These are phyloP conservation scores for Hyposoter dolosus DNA, from an alignment of 2,888 invertebrate species.

Conservation along the genomic window DNA sequence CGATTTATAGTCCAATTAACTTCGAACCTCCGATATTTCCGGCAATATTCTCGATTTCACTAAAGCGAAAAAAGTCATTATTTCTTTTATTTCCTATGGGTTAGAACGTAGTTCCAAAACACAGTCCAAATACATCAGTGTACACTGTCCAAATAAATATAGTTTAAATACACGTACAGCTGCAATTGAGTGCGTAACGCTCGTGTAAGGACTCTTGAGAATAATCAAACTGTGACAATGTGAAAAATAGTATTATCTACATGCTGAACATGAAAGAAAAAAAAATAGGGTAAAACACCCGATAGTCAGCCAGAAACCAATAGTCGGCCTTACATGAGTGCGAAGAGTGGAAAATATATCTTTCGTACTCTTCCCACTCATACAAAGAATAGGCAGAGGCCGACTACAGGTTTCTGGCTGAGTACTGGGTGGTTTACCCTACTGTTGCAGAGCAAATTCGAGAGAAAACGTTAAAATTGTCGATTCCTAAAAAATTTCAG, in stretches of 20 bases:
- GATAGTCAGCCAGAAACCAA: too few species aligned
- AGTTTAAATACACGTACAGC: not conserved
- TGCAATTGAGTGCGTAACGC: not conserved
- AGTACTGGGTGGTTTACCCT: too few species aligned
- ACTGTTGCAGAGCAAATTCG: not conserved
- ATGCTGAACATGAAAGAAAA: not conserved
- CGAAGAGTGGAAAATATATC: too few species aligned
- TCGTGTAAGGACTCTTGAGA: not conserved
- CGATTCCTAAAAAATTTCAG: not conserved
- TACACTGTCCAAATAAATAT: not conserved
- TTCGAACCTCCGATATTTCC: not conserved
- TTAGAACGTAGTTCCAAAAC: not conserved
- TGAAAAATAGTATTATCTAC: not conserved
- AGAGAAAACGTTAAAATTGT: not conserved
- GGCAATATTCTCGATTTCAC: not conserved
- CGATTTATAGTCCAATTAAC: not conserved
- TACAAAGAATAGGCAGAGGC: too few species aligned
- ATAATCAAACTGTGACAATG: not conserved
- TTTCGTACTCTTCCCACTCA: too few species aligned
- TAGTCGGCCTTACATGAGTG: too few species aligned
- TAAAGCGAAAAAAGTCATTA: not conserved
- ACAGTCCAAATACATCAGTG: not conserved
- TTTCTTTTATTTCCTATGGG: not conserved
- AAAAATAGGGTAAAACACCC: too few species aligned
- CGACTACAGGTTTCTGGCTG: too few species aligned